Base-by-base conservation (phyloP, 2,797 vertebrate genomes). In the Gymnopithys bicolor region DNA sequence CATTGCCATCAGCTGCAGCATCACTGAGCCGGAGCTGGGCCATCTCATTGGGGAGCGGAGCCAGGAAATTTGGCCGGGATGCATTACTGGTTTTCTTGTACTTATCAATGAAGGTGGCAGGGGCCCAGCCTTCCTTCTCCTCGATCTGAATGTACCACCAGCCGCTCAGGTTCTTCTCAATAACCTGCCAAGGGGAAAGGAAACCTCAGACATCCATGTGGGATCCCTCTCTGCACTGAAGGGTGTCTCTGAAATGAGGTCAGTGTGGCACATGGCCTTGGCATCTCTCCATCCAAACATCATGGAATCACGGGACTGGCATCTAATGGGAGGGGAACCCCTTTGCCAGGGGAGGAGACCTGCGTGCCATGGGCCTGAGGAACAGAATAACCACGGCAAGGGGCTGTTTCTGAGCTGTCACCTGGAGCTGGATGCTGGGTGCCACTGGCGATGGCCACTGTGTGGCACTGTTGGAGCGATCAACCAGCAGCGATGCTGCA, bases 131-230 rank as follows among this genome's bases (percentile, higher is more conserved):
- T 92, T 99, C 99, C 95, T 99, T 99, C 25, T 99, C 99, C 24
- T 99, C 99, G 5, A 99, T 99, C 97, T 99, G 99, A 97, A 99
- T 99, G 96, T 99, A 99, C 99, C 99, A 99, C 99, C 99, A 99
- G 74, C 99, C 99, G 2, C 99, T 99, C 69, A 98, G 93, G 93
- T 99, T 99, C 97, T 99, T 99, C 95, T 99, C 99, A 35, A 99
- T 99, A 85, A 99, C 99, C 99, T 99, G 94, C 27, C 10, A 24
- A 41, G 56, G 73, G 68, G 49, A 71, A 58, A 78, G 39, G 46
- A 92, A 63, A 90, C 5, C 59, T 96, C 60, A 96, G 87, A 5
- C 5, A 35, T 14, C 17, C 2, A 2, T 2, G 21, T 6, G n/a
- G 63, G 59, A 76, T n/a, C 35, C n/a, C 39, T 7, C 14, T 68